Conservation (phyloP, 2,888 invertebrate species). For the Cheilosia impressa region DNA sequence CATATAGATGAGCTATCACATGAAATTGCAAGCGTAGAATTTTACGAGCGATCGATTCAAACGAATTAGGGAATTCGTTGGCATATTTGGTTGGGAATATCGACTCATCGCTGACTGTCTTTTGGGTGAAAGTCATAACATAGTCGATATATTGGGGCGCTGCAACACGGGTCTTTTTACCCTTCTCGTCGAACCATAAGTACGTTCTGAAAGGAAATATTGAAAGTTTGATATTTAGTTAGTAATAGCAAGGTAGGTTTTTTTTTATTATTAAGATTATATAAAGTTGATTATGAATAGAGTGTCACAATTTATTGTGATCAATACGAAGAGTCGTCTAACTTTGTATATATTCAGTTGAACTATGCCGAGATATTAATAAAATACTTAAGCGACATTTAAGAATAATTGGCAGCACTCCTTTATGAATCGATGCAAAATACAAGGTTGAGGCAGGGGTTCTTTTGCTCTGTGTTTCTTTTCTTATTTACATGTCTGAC, state of each 20-base stretch:
- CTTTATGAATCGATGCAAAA: no score
- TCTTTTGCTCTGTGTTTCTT: no score
- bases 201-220: constrained; percentile 88
- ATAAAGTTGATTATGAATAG: no score
- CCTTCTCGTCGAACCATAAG: constrained; percentile 99
- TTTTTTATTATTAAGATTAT: not conserved
- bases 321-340: no score
- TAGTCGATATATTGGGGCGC: constrained; percentile 99
- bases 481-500: no score
- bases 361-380: no score
- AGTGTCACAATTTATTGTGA: no score
- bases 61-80: constrained; percentile 96
- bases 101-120: constrained; percentile 97
- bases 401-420: no score
- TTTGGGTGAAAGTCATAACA: constrained; percentile 99
- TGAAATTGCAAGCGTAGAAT: constrained; percentile 98
- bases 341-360: no score
- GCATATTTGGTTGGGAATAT: constrained; percentile 99
- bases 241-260: not conserved
- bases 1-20: constrained; percentile 99
- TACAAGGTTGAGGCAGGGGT: no score
- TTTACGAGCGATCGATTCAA: constrained; percentile 97
- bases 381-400: no score
- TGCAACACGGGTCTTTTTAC: constrained; percentile 98
- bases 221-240: not conserved